Base-by-base conservation (phyloP, 92 coral and sea anemone genomes). In the Parazoanthus darwini region DNA sequence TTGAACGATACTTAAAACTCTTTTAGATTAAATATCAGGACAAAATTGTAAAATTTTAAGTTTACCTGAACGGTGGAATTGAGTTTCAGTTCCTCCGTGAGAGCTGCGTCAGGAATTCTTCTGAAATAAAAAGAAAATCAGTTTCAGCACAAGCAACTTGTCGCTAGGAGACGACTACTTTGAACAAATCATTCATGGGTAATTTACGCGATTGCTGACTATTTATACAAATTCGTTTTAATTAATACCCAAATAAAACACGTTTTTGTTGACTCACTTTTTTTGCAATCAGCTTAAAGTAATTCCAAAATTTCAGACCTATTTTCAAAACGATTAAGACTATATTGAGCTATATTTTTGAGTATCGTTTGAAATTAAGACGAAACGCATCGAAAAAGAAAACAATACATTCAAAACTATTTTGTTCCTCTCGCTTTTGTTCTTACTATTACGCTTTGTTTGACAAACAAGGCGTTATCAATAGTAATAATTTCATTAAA, bases 91-190 rank as follows among this genome's bases (percentile, higher is more conserved):
- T 73, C 42, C 39, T 36, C 44, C 6, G 16, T 73, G 22, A 73
- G 77, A 36, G 38, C n/a, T 73, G 77, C 42, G 77, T 73, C 77
- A 73, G 77, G 77, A 15, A 73, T 23, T 73, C 70, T 73, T 73
- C 43, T 29, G 38, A 43, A 73, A 73, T 29, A 73, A 29, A 33
- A 10, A 73, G 14, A 29, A 73, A 29, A 29, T 73, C 38, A 20
- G 13, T 73, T 10, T 73, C 38, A 73, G 42, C 77, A 73, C 38
- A 73, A 11, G 43, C 37, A 73, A 73, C 77, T 15, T 29, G 77
- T 73, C 42, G 43, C 77, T 13, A 29, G 42, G 77, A 36, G 22
- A 73, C 77, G 6, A 73, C 16, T 36, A 15, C 77, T 11, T 29
- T 73, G 77, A 29, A 73, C 77, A 23, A 73, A 73, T 43, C 43